Evolutionary conservation across 2,113 vertebrate genomes (phyloP).

Genomic region (Malurus cyaneus): DNA sequence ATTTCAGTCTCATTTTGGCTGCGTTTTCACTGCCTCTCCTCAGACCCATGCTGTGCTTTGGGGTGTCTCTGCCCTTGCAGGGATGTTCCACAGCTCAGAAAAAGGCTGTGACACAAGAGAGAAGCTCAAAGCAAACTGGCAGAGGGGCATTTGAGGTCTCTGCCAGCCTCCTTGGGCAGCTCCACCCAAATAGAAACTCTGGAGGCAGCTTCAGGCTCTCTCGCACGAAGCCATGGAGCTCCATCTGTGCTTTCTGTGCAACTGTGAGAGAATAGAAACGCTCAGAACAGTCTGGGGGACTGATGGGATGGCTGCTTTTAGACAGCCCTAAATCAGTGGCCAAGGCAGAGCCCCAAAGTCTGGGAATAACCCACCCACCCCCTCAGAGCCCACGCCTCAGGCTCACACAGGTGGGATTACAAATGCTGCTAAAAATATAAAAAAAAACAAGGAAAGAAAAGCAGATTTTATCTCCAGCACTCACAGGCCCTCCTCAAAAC

Average conservation of each 20-base stretch:
- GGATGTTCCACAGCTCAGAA: not conserved
- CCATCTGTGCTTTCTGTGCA: conserved; percentile 8
- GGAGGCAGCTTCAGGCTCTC: not conserved
- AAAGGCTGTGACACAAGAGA: not conserved
- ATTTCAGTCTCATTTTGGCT: not conserved
- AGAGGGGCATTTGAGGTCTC: not conserved
- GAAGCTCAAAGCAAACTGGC: not conserved
- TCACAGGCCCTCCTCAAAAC: accelerated
- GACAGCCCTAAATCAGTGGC: not conserved
- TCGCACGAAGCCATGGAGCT: not conserved
- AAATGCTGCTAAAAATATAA: not conserved
- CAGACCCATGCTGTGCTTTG: not conserved
- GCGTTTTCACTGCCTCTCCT: not conserved
- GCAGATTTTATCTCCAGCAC: not conserved
- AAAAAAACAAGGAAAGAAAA: not conserved
- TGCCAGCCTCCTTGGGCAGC: not conserved
- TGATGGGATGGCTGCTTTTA: not conserved
- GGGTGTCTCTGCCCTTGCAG: not conserved
- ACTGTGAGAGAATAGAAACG: not conserved
- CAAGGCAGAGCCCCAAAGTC: not conserved
- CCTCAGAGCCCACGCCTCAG: not conserved
- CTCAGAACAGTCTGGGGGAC: not conserved
- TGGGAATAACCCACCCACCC: not conserved
- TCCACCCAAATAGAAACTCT: not conserved
- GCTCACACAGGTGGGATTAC: not conserved